These are phyloP conservation scores for Delphinus delphis DNA, from an alignment of 2,113 vertebrate genomes.

Conservation along the genomic window DNA sequence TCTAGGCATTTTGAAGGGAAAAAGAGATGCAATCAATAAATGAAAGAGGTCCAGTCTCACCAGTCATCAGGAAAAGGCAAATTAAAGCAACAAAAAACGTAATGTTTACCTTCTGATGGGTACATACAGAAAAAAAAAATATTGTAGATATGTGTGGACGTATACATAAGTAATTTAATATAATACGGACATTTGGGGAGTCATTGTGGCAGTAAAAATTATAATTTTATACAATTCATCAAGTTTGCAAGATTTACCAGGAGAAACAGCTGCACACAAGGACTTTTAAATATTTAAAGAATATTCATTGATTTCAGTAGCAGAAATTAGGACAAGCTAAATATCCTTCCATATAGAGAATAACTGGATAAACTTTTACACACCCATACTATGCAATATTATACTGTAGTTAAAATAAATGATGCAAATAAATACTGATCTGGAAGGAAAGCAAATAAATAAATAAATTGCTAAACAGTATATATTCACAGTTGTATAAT, in stretches of 20 bases:
- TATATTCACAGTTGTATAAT: neutral
- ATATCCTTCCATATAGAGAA: neutral
- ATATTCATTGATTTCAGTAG: neutral
- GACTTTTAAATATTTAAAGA: neutral
- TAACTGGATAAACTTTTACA: neutral
- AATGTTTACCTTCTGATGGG: neutral
- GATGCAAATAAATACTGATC: neutral
- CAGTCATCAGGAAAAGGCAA: neutral
- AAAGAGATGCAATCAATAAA: neutral
- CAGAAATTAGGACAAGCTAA: neutral
- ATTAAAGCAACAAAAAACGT: neutral
- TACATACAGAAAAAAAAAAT: neutral
- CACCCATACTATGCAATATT: neutral
- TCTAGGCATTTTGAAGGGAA: neutral
- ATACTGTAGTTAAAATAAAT: neutral
- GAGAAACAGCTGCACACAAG: neutral
- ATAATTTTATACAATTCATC: neutral
- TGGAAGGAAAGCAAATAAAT: neutral
- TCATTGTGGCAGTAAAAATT: neutral
- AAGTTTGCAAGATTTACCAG: neutral
- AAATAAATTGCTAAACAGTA: too few relatives aligned
- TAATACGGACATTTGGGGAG: neutral
- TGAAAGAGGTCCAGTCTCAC: neutral
- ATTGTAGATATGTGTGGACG: neutral
- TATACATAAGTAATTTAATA: neutral